Base-by-base conservation (phyloP, 2,797 vertebrate genomes). In the Cynopterus sphinx region DNA sequence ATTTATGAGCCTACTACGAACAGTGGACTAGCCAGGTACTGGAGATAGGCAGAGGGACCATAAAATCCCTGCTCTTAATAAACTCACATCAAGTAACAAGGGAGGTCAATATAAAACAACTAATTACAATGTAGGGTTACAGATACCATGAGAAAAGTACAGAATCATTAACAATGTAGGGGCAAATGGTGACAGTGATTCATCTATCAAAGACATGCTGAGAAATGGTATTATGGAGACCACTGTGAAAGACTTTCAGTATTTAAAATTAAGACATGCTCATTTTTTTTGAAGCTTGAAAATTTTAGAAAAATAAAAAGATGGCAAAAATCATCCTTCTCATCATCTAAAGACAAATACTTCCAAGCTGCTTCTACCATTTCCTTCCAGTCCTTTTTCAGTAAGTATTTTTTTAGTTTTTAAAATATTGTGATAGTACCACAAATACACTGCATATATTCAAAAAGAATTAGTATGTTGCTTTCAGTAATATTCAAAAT, bases 291-390 rank as follows among this genome's bases (percentile, higher is more conserved):
- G 13, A 92, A 96, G 87, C 9, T 63, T 63, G 8, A 55, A 90
- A 93, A 16, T 87, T 84, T 91, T 51, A 59, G 39, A 43, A 94
- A 94, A 93, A 73, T 36, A 36, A 61, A 89, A 95, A 94, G 22
- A 57, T 77, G 24, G 5, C 15, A 57, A 94, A 93, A 83, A 77
- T 31, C 19, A 79, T 53, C 55, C n/a, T 63, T 71, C 28, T 88
- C 82, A 67, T 36, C 28, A 65, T 24, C 36, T 77, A 11, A 87
- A 89, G 61, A 67, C 11, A 84, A 87, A 46, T 73, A 77, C 3
- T 82, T 13, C 28, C 28, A 87, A 39, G 39, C 7, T 41, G 33
- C 33, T 78, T 78, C 70, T 78, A 59, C 59, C 24, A 33, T 90
- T 82, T 94, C 16, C 51, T 82, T 84, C 22, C 15, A 63, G 9